Evolutionary conservation across 2,888 invertebrate species (phyloP), one percentile per base, ranked within the genome.

Genomic region (Drosophila siamana): DNA sequence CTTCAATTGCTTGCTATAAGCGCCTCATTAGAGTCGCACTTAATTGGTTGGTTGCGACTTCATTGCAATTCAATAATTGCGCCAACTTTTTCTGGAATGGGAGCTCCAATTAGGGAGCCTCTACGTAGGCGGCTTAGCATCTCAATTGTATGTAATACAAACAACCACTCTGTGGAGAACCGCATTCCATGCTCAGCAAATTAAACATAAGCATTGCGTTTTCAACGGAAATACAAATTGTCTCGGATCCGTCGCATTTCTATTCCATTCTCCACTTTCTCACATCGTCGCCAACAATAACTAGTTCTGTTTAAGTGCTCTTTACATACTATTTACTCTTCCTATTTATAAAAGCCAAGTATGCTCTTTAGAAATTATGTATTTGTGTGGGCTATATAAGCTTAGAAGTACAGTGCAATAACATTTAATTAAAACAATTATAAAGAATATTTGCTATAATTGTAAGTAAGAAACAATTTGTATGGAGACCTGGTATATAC

Each of bases 41-140:
- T 51, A 51, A 51, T 61, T 61, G 54, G 26, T 41, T 69, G 16
- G 11, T 41, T 70, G 16, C 13, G 8, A 19, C 22, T 43, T 33
- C 6, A 8, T n/a, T 16, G 8, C 24, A 57, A 33, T 30, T 44
- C 24, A 36, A 24, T 52, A 33, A 59, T 41, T 41, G 30, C 36
- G 13, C 6, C 15, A 11, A 33, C 28, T 11, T 15, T 54, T 61
- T 54, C 44, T 26, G 22, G 22, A 51, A 62, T 33, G n/a, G 13
- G 26, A 36, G 8, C 38, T 43, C 38, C 61, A 68, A 62, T 57
- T 54, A 56, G 51, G 26, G 51, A 33, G 40, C 13, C 9, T 19
- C 11, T 22, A 44, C 1, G 38, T 50, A 8, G 24, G 30, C 15
- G 41, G 3, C 11, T 13, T 7, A 30, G 40, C n/a, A 6, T 40